Evolutionary conservation across 23 tunicate genomes (phyloP), one percentile per base, ranked within the genome.

Genomic region (Styela plicata): DNA sequence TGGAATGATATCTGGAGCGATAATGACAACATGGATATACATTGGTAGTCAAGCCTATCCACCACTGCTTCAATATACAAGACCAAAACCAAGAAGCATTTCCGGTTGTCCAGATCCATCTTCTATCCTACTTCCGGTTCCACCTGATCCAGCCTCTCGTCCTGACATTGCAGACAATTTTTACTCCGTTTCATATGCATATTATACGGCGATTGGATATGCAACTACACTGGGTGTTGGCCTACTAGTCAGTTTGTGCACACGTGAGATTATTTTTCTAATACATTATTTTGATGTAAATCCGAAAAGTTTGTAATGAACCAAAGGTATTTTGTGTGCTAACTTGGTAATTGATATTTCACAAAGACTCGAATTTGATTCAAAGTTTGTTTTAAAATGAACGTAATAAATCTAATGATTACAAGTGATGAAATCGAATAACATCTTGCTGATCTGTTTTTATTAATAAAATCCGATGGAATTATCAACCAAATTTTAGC

Each of bases 191-290:
- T 84, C 96, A 22, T 90, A 90, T 32, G 82, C 83, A 2, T 90
- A 90, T 74, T 90, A 90, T 83, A 90, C 90, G 25, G 88, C 90
- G 33, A 68, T 90, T 17, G 96, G 96, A 3, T 85, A 86, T 34
- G 96, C 84, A 0, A 68, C 86, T 31, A 82, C 85, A 22, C 44
- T 90, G 2, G 83, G 80, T 16, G 76, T 86, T 52, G 96, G 89
- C 2, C 74, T 85, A 5, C 26, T 90, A 18, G 25, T 85, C 33
- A 90, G 96, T 69, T 64, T 90, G 2, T 31, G 79, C n/a, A 69
- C 86, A 57, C 67, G 96, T 90, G 44, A 57, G 86, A 31, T 18
- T 29, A 16, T 25, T 18, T 67, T 67, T 13, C 57, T 44, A n/a
- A n/a, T n/a, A n/a, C n/a, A n/a, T n/a, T n/a, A n/a, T n/a, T n/a